Conservation (phyloP, 2,113 vertebrate genomes). For the Fregata magnificens region DNA sequence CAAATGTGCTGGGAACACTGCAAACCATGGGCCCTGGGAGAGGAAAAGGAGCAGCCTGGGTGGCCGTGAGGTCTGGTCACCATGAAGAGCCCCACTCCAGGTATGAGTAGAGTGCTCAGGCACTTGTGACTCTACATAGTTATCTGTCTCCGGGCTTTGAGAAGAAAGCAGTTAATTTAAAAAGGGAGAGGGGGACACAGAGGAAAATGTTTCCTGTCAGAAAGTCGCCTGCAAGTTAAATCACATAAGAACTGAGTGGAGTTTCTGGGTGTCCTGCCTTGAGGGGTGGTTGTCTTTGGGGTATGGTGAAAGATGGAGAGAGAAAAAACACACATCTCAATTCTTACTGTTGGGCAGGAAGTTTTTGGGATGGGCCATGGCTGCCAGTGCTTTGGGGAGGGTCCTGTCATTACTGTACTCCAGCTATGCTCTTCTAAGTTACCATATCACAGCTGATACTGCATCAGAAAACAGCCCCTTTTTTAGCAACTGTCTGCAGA, state of each 20-base stretch:
- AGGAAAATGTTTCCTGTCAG: neutral
- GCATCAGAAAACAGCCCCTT: neutral
- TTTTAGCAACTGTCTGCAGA: neutral
- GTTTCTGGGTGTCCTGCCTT: neutral
- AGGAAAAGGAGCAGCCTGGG: neutral
- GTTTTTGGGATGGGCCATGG: neutral
- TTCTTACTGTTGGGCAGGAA: rapidly evolving
- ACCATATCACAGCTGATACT: neutral
- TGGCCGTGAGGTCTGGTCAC: neutral
- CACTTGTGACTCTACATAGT: rapidly evolving
- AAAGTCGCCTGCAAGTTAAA: neutral
- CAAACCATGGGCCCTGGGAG: neutral
- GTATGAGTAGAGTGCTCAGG: neutral
- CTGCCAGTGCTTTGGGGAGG: neutral
- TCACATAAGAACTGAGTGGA: neutral
- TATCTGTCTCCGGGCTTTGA: neutral
- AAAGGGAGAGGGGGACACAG: neutral
- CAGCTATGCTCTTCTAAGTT: neutral
- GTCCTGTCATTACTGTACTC: neutral
- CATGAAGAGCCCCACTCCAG: neutral
- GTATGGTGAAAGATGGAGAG: neutral
- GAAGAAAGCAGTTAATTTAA: neutral
- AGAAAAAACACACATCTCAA: rapidly evolving
- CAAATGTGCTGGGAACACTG: neutral
- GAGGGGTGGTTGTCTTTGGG: neutral